These are phyloP conservation scores for Noctilio leporinus DNA, from an alignment of 2,113 vertebrate species.

Conservation along the genomic window DNA sequence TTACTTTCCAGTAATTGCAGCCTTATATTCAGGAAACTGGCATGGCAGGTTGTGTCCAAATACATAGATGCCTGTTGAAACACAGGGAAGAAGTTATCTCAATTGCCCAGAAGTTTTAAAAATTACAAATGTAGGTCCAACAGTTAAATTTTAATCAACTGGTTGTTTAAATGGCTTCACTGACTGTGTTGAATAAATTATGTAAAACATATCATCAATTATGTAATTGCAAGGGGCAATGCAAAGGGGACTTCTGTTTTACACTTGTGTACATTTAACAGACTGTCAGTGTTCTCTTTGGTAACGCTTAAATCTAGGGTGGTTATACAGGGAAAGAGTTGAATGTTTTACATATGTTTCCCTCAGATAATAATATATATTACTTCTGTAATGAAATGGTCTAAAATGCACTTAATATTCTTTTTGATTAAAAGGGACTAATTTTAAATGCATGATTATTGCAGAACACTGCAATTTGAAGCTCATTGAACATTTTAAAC, in stretches of 20 bases:
- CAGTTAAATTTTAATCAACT: constrained; percentile 36
- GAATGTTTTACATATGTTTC: constrained; percentile 35
- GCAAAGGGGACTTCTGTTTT: constrained; percentile 11
- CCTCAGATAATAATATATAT: neutral
- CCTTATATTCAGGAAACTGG: constrained; percentile 6
- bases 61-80: neutral
- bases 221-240: constrained; percentile 34
- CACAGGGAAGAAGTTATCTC: neutral
- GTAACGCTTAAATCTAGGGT: neutral
- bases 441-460: constrained; percentile 58
- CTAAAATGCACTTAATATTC: constrained; percentile 44
- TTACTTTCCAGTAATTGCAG: neutral
- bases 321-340: constrained; percentile 2
- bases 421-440: constrained; percentile 65
- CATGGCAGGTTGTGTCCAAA: neutral
- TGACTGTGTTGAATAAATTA: constrained; percentile 40
- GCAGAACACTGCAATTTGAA: neutral
- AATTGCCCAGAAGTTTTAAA: constrained; percentile 12
- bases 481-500: neutral
- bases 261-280: neutral
- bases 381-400: constrained; percentile 51
- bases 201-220: constrained; percentile 24
- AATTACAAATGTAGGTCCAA: neutral
- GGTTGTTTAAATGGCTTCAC: constrained; percentile 16
- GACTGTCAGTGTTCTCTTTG: neutral